These are phyloP conservation scores for Rhopalosiphum padi DNA, from an alignment of 1,140 invertebrate genomes.

Conservation along the genomic window DNA sequence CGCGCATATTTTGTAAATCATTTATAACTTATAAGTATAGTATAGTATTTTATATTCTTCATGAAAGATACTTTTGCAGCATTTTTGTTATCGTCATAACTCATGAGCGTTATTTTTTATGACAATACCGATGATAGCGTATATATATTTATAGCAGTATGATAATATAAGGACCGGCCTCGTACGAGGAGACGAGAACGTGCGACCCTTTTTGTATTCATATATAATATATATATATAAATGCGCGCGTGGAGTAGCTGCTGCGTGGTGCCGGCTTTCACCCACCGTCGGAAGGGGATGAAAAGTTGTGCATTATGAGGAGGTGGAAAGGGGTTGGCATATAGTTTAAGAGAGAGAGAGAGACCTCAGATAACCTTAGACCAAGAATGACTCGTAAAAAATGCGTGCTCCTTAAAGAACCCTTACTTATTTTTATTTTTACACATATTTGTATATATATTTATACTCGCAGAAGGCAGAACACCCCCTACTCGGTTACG, in stretches of 20 bases:
- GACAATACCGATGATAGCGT: not conserved
- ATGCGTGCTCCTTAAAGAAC: not conserved
- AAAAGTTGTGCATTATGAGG: not conserved
- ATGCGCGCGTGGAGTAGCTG: not conserved
- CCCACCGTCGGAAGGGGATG: not conserved
- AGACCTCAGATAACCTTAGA: slow-evolving; percentile 9
- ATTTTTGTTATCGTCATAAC: not conserved
- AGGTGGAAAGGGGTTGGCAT: not conserved
- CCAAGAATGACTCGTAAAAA: not conserved
- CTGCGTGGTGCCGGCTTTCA: not conserved
- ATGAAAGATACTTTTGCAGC: not conserved
- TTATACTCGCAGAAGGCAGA: not conserved
- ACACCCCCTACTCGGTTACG: too few relatives aligned
- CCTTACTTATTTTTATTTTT: not conserved
- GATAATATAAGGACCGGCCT: not conserved
- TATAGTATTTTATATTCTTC: not conserved
- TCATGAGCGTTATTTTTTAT: slow-evolving; percentile 5
- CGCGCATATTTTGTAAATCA: not conserved
- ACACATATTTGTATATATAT: not conserved
- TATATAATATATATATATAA: not conserved
- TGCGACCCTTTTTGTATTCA: not conserved
- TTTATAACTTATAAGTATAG: not conserved
- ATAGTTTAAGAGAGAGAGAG: not conserved
- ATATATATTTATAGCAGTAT: not conserved
- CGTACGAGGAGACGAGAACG: not conserved